phyloP scores from a whole-genome alignment of 2,113 vertebrate genomes.

The Sylvietta virens region DNA sequence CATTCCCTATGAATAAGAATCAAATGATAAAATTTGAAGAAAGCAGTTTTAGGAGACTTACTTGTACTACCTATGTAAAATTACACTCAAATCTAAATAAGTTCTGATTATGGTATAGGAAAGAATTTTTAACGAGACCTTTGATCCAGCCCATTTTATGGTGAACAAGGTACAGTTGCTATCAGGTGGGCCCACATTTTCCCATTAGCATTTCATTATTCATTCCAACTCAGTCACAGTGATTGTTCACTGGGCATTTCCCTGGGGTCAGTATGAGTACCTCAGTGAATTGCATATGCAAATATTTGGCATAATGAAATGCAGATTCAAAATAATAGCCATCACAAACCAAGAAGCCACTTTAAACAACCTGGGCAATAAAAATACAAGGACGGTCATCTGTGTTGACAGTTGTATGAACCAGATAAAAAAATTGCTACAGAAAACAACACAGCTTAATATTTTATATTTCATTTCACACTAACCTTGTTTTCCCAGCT shows the following conservation, averaged over 20 bases:
- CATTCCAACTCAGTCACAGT: not conserved
- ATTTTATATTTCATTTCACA: not conserved
- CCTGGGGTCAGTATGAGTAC: not conserved
- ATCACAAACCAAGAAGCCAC: not conserved
- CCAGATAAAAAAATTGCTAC: not conserved
- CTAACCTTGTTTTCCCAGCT: not conserved
- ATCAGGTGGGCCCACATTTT: not conserved
- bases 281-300: not conserved
- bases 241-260: not conserved
- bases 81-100: not conserved
- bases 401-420: not conserved
- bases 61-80: not conserved
- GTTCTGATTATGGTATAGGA: not conserved
- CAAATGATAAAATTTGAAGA: not conserved
- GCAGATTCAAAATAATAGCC: not conserved
- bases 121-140: not conserved
- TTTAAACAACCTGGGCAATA: not conserved
- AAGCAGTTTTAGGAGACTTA: not conserved
- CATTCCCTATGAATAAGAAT: not conserved
- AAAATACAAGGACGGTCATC: not conserved
- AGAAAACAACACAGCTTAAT: not conserved
- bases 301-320: not conserved
- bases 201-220: slow-evolving; percentile 8
- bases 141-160: not conserved
- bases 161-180: not conserved